phyloP scores from a whole-genome alignment of 2,113 vertebrate species.

The Macroglossus sobrinus region DNA sequence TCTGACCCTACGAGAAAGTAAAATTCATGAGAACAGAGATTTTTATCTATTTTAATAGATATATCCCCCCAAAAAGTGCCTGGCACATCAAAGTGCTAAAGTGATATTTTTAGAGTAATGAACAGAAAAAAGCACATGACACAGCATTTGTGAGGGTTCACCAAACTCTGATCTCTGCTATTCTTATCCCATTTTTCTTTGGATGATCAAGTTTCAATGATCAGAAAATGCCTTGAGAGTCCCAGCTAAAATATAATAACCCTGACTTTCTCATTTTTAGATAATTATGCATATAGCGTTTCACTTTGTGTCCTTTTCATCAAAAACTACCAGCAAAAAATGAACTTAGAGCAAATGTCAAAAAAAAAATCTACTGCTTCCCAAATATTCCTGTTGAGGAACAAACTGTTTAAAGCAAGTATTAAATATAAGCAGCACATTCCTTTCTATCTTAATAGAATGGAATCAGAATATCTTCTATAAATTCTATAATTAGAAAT shows the following conservation, averaged over 20 bases:
- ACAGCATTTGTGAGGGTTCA: not conserved
- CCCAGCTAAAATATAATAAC: not conserved
- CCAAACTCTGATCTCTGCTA: not conserved
- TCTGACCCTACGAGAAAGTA: not conserved
- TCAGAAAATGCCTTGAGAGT: not conserved
- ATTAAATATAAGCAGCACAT: conserved; percentile 62
- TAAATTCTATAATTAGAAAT: conserved; percentile 50
- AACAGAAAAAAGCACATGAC: not conserved
- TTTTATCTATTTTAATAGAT: not conserved
- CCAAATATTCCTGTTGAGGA: conserved; percentile 59
- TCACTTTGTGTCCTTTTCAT: not conserved
- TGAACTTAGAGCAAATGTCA: not conserved
- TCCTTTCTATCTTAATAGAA: conserved; percentile 52
- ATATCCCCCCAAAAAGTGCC: not conserved
- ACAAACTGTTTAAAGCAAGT: conserved; percentile 17
- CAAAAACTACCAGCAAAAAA: conserved; percentile 22
- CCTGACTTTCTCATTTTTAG: conserved; percentile 38
- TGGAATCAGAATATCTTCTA: not conserved
- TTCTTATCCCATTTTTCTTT: not conserved
- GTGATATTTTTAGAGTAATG: not conserved
- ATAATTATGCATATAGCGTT: not conserved
- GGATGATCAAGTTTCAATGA: not conserved
- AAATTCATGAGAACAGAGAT: not conserved
- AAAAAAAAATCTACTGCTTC: conserved; percentile 38
- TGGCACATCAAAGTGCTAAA: not conserved